Percentiles rank a stretch among this genome's conserved stretches.
phyloP scores from a whole-genome alignment of 2,797 vertebrate species.

The Chaetophractus vellerosus region DNA sequence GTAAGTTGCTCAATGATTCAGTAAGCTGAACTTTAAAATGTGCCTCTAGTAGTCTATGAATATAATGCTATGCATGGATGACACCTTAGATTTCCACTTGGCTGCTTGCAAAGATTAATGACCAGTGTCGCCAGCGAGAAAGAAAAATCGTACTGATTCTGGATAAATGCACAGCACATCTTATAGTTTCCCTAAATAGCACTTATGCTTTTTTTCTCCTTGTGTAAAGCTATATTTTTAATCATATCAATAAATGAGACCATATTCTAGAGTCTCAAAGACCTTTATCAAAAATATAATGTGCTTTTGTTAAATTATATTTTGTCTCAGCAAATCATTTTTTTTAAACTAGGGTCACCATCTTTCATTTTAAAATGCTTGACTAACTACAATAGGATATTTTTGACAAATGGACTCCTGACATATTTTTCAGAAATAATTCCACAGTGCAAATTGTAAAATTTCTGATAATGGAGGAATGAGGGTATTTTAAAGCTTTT shows the following conservation, averaged over 20 bases:
- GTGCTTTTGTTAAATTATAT: background rate
- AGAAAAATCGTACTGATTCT: conserved; percentile 87
- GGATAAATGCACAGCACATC: conserved; percentile 79
- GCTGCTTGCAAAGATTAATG: conserved; percentile 87
- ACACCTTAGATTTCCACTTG: conserved; percentile 86
- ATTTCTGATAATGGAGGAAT: conserved; percentile 45
- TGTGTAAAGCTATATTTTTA: conserved; percentile 81
- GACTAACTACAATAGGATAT: background rate
- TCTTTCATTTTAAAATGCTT: background rate
- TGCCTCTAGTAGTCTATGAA: conserved; percentile 73
- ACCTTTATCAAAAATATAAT: background rate
- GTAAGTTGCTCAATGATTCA: conserved; percentile 78
- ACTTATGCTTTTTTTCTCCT: conserved; percentile 55
- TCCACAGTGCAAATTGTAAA: background rate
- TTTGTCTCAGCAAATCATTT: background rate
- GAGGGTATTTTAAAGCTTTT: background rate
- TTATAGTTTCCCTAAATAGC: conserved; percentile 83
- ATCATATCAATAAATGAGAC: conserved; percentile 61
- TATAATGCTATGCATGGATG: conserved; percentile 82
- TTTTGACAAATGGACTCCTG: background rate
- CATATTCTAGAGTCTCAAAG: conserved; percentile 65
- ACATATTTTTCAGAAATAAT: background rate
- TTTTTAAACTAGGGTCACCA: background rate
- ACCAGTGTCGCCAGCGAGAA: conserved; percentile 79
- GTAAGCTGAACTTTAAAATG: conserved; percentile 79